phyloP scores from a whole-genome alignment of 2,888 invertebrate genomes.

The Syritta pipiens region DNA sequence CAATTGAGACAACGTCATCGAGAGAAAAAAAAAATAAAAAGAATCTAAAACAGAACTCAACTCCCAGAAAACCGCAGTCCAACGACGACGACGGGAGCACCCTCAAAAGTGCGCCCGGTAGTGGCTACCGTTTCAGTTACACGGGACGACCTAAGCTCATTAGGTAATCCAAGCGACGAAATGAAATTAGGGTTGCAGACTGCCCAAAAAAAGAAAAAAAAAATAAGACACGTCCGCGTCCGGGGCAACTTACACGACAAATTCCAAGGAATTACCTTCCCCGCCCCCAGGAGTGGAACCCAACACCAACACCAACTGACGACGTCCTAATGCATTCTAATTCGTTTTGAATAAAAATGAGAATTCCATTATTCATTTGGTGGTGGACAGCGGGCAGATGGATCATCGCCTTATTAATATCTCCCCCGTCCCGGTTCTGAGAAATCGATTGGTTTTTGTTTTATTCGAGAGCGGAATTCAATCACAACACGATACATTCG shows the following conservation, averaged over 20 bases:
- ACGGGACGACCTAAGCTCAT: constrained; percentile 45
- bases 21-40: not conserved
- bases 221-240: constrained; percentile 22
- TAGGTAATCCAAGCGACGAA: constrained; percentile 53
- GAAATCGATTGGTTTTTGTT: constrained; percentile 21
- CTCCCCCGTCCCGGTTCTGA: constrained; percentile 10
- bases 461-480: constrained; percentile 22
- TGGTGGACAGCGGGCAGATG: not conserved
- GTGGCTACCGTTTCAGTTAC: constrained; percentile 14
- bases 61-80: not conserved
- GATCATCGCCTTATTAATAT: constrained; percentile 34
- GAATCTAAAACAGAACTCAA: not conserved
- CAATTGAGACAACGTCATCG: not conserved
- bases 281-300: constrained; percentile 5
- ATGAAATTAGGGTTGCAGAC: constrained; percentile 51
- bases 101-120: constrained; percentile 37
- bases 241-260: constrained; percentile 34
- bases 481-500: constrained; percentile 35
- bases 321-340: constrained; percentile 37
- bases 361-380: constrained; percentile 30
- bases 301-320: not conserved
- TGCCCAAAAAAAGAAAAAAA: constrained; percentile 9
- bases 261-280: constrained; percentile 52
- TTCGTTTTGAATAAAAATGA: constrained; percentile 18
- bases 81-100: not conserved